A percentile compares a stretch with the other conserved stretches of the same genome.
Evolutionary conservation across 23 tunicate species (phyloP).

Genomic region (Oikopleura vanhoeffeni): DNA sequence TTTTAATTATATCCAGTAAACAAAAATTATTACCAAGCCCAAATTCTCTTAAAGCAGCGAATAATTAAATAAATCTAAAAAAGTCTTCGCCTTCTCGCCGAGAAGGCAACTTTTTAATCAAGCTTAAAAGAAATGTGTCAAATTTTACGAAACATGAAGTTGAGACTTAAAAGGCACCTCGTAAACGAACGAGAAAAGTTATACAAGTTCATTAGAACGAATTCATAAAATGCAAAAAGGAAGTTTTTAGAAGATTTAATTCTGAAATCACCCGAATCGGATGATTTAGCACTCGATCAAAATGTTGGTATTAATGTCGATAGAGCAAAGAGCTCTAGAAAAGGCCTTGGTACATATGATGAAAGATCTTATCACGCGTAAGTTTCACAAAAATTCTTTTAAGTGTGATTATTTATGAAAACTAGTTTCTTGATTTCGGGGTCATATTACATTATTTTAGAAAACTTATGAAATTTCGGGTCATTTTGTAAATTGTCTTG

Average conservation of each 20-base stretch:
- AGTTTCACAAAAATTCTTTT: too few relatives aligned
- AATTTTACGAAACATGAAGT: slow-evolving; percentile 65
- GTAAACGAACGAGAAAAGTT: slow-evolving; percentile 53
- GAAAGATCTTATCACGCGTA: slow-evolving; percentile 27
- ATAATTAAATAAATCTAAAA: too few relatives aligned
- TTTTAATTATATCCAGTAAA: too few relatives aligned
- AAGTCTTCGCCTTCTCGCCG: not conserved
- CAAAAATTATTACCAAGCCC: too few relatives aligned
- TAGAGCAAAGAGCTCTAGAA: slow-evolving; percentile 22
- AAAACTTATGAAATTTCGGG: too few relatives aligned
- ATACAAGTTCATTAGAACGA: slow-evolving; percentile 40
- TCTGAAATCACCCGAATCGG: slow-evolving; percentile 17
- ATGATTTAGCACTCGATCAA: slow-evolving; percentile 34
- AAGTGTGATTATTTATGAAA: too few relatives aligned
- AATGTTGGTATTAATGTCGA: slow-evolving; percentile 49
- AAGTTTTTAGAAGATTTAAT: slow-evolving; percentile 57
- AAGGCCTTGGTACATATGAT: slow-evolving; percentile 27
- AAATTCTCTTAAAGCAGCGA: too few relatives aligned
- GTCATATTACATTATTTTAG: too few relatives aligned
- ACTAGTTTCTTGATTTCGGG: too few relatives aligned
- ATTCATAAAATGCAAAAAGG: slow-evolving; percentile 44
- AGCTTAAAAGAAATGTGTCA: slow-evolving; percentile 40
- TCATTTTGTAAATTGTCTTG: too few relatives aligned
- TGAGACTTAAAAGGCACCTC: slow-evolving; percentile 78
- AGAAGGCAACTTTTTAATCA: slow-evolving; percentile 59